phyloP scores from a whole-genome alignment of 2,113 vertebrate species.

The cattle (Bos taurus) region ARS-UCD2.0 NC_037349.1:8688501-8689000 shows the following conservation, averaged over 20 bases:
- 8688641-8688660: not conserved
- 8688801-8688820: conserved; percentile 71
- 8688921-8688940: conserved; percentile 65
- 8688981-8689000: conserved; percentile 32
- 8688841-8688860: conserved; percentile 57
- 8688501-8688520: not conserved
- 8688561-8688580: not conserved
- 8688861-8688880: conserved; percentile 48
- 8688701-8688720: not conserved
- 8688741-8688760: conserved; percentile 61
- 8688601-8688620: not conserved
- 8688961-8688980: conserved; percentile 31
- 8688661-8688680: not conserved
- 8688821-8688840: conserved; percentile 69
- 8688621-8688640: not conserved
- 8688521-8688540: not conserved
- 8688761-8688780: conserved; percentile 55
- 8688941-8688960: conserved; percentile 64
- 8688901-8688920: conserved; percentile 62
- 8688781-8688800: conserved; percentile 63
- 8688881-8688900: conserved; percentile 59
- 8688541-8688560: not conserved
- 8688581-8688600: not conserved
- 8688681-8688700: not conserved
- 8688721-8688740: conserved; percentile 36